Evolutionary conservation across 1,140 invertebrate genomes (phyloP).

Genomic region (Centruroides vittatus): DNA sequence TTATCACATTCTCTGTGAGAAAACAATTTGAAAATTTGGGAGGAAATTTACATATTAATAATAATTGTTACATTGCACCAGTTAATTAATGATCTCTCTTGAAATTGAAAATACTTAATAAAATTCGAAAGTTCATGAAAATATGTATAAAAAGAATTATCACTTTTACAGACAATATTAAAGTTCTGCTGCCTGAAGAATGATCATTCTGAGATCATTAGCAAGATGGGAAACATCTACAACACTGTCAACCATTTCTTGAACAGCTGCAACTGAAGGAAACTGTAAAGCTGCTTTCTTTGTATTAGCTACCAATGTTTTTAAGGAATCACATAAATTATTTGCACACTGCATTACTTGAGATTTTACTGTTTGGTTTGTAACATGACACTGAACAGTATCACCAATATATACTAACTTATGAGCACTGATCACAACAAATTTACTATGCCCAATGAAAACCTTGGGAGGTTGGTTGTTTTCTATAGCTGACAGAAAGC

Average conservation of each 20-base stretch:
- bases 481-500: conserved; percentile 76
- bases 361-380: conserved; percentile 24
- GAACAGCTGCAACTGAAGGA: conserved; percentile 72
- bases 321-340: conserved; percentile 64
- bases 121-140: no score
- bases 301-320: conserved; percentile 67
- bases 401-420: conserved; percentile 86
- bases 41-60: no score
- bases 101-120: no score
- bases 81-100: no score
- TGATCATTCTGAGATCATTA: conserved; percentile 51
- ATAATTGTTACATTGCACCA: no score
- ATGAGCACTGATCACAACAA: conserved; percentile 81
- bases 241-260: conserved; percentile 84
- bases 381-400: conserved; percentile 65
- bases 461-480: conserved; percentile 85
- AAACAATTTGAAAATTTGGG: no score
- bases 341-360: conserved; percentile 64
- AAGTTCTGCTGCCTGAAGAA: conserved; percentile 36
- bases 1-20: no score
- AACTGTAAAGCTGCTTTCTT: conserved; percentile 81
- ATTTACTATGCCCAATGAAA: conserved; percentile 84
- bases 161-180: neutral
- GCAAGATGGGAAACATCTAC: conserved; percentile 64
- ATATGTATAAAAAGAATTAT: no score